These are phyloP conservation scores for Limonius californicus DNA, from an alignment of 1,140 invertebrate genomes.

Conservation along the genomic window DNA sequence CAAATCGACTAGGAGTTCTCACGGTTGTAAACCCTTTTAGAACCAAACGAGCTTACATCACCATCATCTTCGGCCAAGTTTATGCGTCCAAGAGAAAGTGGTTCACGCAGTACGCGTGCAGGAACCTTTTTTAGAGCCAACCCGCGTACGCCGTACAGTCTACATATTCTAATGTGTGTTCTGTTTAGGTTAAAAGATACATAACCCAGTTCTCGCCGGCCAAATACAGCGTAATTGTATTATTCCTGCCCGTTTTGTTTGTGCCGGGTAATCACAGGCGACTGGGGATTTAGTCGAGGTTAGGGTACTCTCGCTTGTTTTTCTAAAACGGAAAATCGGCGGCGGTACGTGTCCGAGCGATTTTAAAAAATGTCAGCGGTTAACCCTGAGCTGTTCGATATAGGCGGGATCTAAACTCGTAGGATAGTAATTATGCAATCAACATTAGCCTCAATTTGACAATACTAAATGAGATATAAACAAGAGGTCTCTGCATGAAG, in stretches of 20 bases:
- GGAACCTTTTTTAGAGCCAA: background rate
- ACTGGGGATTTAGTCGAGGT: no score
- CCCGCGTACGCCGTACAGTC: background rate
- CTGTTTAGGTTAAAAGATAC: background rate
- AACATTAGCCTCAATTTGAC: background rate
- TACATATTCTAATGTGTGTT: conserved; percentile 9
- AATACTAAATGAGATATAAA: background rate
- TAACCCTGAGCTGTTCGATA: background rate
- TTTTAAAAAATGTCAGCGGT: background rate
- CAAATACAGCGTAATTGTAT: background rate
- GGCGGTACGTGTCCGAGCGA: background rate
- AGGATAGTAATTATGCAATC: background rate
- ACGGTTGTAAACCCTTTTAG: conserved; percentile 12
- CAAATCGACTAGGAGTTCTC: conserved; percentile 2
- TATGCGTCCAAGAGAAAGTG: background rate
- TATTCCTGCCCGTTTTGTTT: background rate
- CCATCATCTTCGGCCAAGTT: background rate
- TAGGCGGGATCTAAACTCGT: background rate
- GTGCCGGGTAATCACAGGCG: no score
- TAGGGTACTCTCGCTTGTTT: background rate
- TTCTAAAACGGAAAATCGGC: no score
- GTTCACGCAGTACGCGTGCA: background rate
- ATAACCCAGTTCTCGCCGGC: background rate
- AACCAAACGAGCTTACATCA: conserved; percentile 3
- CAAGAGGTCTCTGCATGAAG: no score